These are phyloP conservation scores for Apogon hyalosoma DNA, from an alignment of 2,797 vertebrate species.

Conservation along the genomic window DNA sequence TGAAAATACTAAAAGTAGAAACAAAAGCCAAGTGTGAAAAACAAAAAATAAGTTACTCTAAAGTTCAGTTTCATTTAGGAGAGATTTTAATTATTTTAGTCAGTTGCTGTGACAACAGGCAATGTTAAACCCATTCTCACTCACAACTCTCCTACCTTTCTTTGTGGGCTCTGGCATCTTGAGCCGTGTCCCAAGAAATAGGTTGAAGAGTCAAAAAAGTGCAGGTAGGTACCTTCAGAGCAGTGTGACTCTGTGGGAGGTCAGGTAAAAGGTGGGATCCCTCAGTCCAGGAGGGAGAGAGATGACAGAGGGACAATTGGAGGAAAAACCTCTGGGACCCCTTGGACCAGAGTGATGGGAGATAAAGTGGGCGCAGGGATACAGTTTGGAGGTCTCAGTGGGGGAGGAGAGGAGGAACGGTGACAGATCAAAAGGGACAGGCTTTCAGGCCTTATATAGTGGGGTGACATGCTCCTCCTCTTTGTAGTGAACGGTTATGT, in stretches of 20 bases:
- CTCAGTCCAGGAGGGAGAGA: conserved; percentile 61
- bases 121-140: background rate
- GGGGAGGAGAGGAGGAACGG: conserved; percentile 82
- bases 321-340: conserved; percentile 61
- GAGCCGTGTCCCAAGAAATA: conserved; percentile 81
- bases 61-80: no score
- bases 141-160: conserved; percentile 84
- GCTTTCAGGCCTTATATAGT: conserved; percentile 91
- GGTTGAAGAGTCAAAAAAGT: conserved; percentile 52
- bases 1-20: background rate
- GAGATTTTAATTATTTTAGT: no score
- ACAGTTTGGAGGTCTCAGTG: conserved; percentile 76
- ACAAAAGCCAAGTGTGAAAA: background rate
- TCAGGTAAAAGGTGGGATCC: conserved; percentile 32
- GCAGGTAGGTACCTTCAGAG: conserved; percentile 50
- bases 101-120: conserved; percentile 6
- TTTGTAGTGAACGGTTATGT: conserved; percentile 68
- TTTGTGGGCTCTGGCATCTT: conserved; percentile 98
- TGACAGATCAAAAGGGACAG: conserved; percentile 87
- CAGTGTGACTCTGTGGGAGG: conserved; percentile 26
- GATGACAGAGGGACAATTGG: conserved; percentile 42
- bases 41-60: no score
- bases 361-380: conserved; percentile 67
- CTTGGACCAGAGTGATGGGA: conserved; percentile 70
- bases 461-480: conserved; percentile 89